Evolutionary conservation across 2,113 vertebrate species (phyloP).

Genomic region (Bujurquina vittata): DNA sequence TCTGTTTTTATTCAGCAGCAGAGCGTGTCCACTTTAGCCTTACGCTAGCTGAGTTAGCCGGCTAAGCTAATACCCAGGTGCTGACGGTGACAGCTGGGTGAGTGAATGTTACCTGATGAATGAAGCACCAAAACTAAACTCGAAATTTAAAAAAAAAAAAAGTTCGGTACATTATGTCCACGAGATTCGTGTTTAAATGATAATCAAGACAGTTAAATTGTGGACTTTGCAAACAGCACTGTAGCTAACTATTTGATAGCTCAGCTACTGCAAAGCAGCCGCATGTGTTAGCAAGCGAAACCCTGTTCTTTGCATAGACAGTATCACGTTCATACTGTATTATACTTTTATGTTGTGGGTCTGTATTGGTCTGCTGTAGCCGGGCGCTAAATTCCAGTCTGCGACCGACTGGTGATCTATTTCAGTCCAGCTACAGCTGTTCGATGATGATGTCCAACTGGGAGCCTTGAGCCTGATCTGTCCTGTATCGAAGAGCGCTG

Average conservation of each 20-base stretch:
- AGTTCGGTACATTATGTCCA: neutral
- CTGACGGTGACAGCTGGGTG: conserved; percentile 66
- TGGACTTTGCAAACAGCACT: neutral
- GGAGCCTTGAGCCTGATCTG: neutral
- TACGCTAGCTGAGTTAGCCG: conserved; percentile 53
- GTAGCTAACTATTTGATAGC: neutral
- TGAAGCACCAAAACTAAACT: conserved; percentile 1
- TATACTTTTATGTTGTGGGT: neutral
- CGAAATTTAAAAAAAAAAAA: neutral
- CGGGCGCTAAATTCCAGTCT: neutral
- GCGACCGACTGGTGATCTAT: neutral
- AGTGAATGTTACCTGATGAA: conserved; percentile 43
- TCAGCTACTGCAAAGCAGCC: neutral
- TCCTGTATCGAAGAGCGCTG: neutral
- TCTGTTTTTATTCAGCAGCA: neutral
- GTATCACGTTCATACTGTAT: neutral
- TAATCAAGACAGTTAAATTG: neutral
- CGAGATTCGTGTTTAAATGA: neutral
- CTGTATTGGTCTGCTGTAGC: neutral
- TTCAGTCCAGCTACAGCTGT: neutral
- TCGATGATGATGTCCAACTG: neutral
- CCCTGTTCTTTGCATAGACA: conserved; percentile 10
- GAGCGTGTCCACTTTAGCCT: neutral
- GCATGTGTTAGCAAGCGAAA: conserved; percentile 60
- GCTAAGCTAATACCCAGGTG: conserved; percentile 52